A percentile compares a stretch with the other conserved stretches of the same genome.
Evolutionary conservation across 1,140 invertebrate species (phyloP).

Genomic region (Mycetomoellerius zeteki): DNA sequence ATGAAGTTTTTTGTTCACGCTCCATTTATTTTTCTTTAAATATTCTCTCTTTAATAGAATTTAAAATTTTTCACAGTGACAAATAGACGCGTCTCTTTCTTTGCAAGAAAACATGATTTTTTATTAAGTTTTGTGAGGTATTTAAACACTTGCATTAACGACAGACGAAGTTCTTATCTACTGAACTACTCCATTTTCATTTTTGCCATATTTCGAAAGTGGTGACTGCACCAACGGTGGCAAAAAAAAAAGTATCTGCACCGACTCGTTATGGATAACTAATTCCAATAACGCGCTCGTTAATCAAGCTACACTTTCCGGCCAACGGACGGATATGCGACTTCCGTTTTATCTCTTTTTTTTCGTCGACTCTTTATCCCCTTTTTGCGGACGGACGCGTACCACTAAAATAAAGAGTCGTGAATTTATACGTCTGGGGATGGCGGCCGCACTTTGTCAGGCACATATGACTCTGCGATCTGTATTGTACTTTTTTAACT

Average conservation of each 20-base stretch:
- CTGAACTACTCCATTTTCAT: slow-evolving; percentile 33
- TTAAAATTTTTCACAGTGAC: not conserved
- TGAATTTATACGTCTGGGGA: slow-evolving; percentile 63
- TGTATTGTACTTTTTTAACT: slow-evolving; percentile 47
- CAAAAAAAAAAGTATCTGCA: slow-evolving; percentile 63
- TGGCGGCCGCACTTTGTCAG: slow-evolving; percentile 57
- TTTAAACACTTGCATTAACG: slow-evolving; percentile 24
- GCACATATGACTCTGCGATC: slow-evolving; percentile 60
- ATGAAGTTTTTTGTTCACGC: not conserved
- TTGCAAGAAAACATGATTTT: not conserved
- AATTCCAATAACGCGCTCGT: slow-evolving; percentile 77
- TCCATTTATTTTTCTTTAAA: not conserved
- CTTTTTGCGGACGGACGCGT: slow-evolving; percentile 26
- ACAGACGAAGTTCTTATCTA: slow-evolving; percentile 19
- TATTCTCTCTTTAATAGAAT: not conserved
- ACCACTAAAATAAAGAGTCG: slow-evolving; percentile 49
- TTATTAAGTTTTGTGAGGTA: not conserved
- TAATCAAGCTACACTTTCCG: slow-evolving; percentile 77
- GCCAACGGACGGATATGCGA: slow-evolving; percentile 55
- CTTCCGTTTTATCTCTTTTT: slow-evolving; percentile 59
- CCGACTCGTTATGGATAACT: slow-evolving; percentile 72
- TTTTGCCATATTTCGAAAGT: slow-evolving; percentile 47
- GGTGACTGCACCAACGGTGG: not conserved
- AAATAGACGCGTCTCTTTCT: slow-evolving; percentile 7
- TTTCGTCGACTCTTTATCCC: slow-evolving; percentile 25